Evolutionary conservation across 2,113 vertebrate genomes (phyloP).

Genomic region (Tachycineta bicolor): DNA sequence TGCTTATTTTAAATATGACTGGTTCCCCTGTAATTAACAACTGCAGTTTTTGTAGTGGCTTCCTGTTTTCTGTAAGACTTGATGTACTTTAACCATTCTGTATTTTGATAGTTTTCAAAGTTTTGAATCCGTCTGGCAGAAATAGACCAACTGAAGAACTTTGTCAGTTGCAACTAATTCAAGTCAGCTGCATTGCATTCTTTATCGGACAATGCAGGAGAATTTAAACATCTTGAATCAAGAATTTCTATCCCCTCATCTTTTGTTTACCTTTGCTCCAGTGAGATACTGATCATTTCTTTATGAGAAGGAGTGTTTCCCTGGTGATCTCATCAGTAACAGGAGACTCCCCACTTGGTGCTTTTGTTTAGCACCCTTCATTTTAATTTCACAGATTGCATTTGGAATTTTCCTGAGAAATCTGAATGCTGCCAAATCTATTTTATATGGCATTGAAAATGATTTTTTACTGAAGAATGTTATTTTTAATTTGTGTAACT

Average conservation of each 20-base stretch:
- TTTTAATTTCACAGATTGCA: neutral
- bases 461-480: neutral
- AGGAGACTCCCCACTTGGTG: neutral
- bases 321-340: neutral
- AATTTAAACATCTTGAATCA: neutral
- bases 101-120: neutral
- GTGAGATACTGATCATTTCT: neutral
- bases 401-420: neutral
- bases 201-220: neutral
- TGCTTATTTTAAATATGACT: neutral
- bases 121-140: neutral
- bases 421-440: neutral
- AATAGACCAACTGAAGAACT: neutral
- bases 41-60: neutral
- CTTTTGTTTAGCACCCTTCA: neutral
- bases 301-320: neutral
- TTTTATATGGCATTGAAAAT: neutral
- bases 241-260: neutral
- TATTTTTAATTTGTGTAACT: neutral
- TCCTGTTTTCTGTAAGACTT: neutral
- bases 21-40: neutral
- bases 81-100: neutral
- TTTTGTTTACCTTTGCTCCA: neutral
- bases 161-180: neutral
- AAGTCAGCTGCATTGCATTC: neutral